phyloP scores from a whole-genome alignment of 1,140 invertebrate species.

The Mya arenaria region DNA sequence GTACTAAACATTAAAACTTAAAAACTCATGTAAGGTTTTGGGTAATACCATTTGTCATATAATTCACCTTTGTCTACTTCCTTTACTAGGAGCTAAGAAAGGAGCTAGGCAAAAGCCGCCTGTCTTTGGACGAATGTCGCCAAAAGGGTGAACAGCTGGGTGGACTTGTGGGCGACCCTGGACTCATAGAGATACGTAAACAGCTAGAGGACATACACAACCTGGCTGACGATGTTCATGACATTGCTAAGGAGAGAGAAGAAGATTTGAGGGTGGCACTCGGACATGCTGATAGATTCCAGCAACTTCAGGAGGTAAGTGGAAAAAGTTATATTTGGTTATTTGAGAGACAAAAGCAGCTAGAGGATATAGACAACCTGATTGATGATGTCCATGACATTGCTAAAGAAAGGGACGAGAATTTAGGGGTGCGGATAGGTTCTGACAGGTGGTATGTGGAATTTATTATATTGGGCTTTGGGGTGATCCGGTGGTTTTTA shows the following conservation, averaged over 20 bases:
- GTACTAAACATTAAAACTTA: too few species aligned
- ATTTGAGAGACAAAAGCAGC: too few species aligned
- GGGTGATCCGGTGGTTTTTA: too few species aligned
- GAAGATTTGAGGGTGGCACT: constrained; percentile 94
- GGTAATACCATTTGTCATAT: too few species aligned
- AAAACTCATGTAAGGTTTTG: too few species aligned
- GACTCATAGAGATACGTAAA: constrained; percentile 98
- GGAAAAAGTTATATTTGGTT: too few species aligned
- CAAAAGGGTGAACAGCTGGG: constrained; percentile 95
- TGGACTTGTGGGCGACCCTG: constrained; percentile 95
- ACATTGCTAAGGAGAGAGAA: constrained; percentile 74
- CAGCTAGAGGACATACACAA: constrained; percentile 88
- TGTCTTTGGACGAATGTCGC: constrained; percentile 94
- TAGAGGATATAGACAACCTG: constrained; percentile 85
- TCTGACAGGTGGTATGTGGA: constrained; percentile 88
- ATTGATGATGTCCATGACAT: constrained; percentile 78
- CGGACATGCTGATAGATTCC: constrained; percentile 97
- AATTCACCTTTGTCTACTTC: not conserved
- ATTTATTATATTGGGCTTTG: too few species aligned
- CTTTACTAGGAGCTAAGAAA: constrained; percentile 89
- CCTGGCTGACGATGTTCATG: constrained; percentile 77
- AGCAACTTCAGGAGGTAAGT: constrained; percentile 91
- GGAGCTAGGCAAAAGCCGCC: constrained; percentile 94
- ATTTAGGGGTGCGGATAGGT: constrained; percentile 96
- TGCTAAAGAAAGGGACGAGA: constrained; percentile 81